A percentile compares a stretch with the other conserved stretches of the same genome.
Evolutionary conservation across 2,797 vertebrate genomes (phyloP).

Genomic region (Echeneis naucrates): DNA sequence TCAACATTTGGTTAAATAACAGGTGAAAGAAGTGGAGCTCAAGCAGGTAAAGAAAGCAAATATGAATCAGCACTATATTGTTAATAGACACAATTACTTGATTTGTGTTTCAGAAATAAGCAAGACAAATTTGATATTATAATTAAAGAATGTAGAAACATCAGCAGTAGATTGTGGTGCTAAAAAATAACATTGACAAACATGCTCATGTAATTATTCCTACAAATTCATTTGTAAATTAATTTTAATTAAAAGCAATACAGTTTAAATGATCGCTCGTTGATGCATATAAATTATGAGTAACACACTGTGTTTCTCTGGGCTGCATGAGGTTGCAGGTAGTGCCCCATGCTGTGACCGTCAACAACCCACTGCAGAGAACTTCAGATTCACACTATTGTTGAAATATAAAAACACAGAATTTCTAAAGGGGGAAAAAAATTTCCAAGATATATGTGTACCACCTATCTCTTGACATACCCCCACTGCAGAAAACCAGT

Average conservation of each 20-base stretch:
- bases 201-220: constrained; percentile 53
- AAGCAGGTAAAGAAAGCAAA: not conserved
- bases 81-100: not conserved
- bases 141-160: not conserved
- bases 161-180: constrained; percentile 8
- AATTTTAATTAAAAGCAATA: constrained; percentile 64
- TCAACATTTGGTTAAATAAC: not conserved
- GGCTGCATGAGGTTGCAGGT: constrained; percentile 57
- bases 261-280: constrained; percentile 53
- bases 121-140: constrained; percentile 6
- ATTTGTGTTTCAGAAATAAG: not conserved
- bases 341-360: constrained; percentile 52
- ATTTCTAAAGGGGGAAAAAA: not conserved
- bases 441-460: not conserved
- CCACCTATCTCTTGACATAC: not conserved
- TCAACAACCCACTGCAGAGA: constrained; percentile 39
- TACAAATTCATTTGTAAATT: constrained; percentile 52
- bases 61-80: not conserved
- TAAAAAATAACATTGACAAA: constrained; percentile 51
- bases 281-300: constrained; percentile 55
- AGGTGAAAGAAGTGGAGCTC: not conserved
- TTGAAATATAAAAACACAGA: not conserved
- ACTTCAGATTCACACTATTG: not conserved
- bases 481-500: not conserved
- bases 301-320: constrained; percentile 61